A percentile compares a stretch with the other conserved stretches of the same genome.
These are phyloP conservation scores for Dryomyza anilis DNA, from an alignment of 2,888 invertebrate genomes.

Conservation along the genomic window DNA sequence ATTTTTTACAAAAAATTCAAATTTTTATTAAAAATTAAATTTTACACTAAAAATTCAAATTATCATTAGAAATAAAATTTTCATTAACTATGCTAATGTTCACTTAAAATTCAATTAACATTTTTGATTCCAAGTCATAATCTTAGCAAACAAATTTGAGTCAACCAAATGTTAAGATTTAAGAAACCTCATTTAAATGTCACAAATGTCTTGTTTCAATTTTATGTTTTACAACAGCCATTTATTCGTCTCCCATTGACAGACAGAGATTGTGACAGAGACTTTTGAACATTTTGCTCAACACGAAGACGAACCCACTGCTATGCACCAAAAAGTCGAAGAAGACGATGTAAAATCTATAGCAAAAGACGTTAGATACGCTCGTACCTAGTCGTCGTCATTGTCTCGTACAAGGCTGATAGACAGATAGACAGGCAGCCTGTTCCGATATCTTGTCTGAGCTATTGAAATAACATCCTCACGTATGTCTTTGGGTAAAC, in stretches of 20 bases:
- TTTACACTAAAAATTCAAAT: too few relatives aligned
- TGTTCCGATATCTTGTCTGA: too few relatives aligned
- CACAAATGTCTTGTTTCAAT: too few relatives aligned
- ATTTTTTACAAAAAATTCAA: too few relatives aligned
- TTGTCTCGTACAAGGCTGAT: background rate
- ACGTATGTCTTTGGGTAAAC: too few relatives aligned
- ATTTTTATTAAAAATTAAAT: too few relatives aligned
- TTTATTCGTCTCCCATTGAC: conserved; percentile 21
- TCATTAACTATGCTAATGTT: too few relatives aligned
- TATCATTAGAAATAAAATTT: too few relatives aligned
- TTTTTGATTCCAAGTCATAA: background rate
- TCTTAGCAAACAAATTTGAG: background rate
- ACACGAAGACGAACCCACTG: background rate
- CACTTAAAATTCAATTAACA: too few relatives aligned
- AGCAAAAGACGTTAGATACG: background rate
- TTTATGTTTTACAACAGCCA: conserved; percentile 17
- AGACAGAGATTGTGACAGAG: conserved; percentile 12
- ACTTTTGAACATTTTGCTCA: background rate
- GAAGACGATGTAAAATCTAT: background rate
- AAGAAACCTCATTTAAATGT: background rate
- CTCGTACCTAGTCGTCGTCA: background rate
- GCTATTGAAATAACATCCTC: too few relatives aligned
- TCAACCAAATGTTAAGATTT: background rate
- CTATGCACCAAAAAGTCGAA: background rate
- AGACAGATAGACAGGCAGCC: background rate